These are phyloP conservation scores for Mesaphorura yosii DNA, from an alignment of 1,140 invertebrate genomes.

Conservation along the genomic window DNA sequence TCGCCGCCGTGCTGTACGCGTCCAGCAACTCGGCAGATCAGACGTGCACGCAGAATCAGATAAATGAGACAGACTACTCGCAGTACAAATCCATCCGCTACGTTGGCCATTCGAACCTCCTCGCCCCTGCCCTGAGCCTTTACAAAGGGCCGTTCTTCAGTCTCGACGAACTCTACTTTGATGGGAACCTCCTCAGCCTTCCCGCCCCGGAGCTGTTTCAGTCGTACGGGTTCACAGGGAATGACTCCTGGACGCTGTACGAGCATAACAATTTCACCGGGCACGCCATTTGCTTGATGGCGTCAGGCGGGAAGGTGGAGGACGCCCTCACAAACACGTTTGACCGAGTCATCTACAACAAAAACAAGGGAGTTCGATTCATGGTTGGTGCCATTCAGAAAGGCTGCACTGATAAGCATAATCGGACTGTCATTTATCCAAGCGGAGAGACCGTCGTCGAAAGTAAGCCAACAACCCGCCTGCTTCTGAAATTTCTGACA, in stretches of 20 bases:
- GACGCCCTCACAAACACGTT: background rate
- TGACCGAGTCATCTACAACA: background rate
- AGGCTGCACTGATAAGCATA: slow-evolving; percentile 1
- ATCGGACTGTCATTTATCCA: background rate
- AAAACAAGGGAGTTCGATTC: background rate
- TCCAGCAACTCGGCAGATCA: background rate
- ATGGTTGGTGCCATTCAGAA: background rate
- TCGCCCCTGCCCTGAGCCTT: background rate
- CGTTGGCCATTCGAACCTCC: background rate
- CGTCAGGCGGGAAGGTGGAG: background rate
- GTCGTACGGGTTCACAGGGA: slow-evolving; percentile 4
- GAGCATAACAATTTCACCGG: background rate
- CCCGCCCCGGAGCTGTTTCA: background rate
- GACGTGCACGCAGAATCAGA: background rate
- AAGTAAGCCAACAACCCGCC: background rate
- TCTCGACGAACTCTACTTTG: background rate
- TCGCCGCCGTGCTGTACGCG: background rate
- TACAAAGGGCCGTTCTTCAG: slow-evolving; percentile 2
- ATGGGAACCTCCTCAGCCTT: background rate
- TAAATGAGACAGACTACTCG: background rate
- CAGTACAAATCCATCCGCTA: slow-evolving; percentile 2
- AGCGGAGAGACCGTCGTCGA: background rate
- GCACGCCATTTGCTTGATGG: slow-evolving; percentile 1
- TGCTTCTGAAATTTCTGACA: too few species aligned
- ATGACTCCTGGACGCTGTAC: slow-evolving; percentile 2